Conservation (phyloP, 2,797 vertebrate species). For the Amazona finschi region DNA sequence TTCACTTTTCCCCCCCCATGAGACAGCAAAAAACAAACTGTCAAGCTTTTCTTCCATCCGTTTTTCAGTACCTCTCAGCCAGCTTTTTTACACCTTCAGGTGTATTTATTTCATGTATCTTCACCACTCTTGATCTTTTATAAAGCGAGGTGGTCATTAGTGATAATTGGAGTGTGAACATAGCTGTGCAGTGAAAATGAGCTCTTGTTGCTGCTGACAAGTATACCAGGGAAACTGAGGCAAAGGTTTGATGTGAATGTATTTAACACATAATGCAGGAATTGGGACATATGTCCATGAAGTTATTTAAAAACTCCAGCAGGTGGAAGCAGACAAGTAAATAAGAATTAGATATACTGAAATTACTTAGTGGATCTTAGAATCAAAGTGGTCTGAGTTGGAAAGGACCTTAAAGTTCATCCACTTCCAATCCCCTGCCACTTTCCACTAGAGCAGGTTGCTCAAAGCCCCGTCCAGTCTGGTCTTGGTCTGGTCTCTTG, state of each 20-base stretch:
- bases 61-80: background rate
- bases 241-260: background rate
- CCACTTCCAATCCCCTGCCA: background rate
- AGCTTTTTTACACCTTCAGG: background rate
- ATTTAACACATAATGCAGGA: background rate
- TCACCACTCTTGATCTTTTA: background rate
- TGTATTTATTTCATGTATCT: background rate
- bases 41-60: background rate
- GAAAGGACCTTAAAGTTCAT: background rate
- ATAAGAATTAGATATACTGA: background rate
- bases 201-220: accelerated
- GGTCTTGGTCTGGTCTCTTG: background rate
- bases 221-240: background rate
- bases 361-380: background rate
- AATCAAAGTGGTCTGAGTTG: background rate
- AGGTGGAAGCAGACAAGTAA: background rate
- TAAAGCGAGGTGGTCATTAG: background rate
- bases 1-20: background rate
- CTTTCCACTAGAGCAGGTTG: background rate
- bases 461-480: background rate
- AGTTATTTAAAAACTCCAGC: background rate
- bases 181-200: background rate
- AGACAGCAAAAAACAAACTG: background rate
- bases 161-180: background rate
- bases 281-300: background rate